A percentile compares a stretch with the other conserved stretches of the same genome.
phyloP scores from a whole-genome alignment of 2,113 vertebrate genomes.

The Tringa solitaria region DNA sequence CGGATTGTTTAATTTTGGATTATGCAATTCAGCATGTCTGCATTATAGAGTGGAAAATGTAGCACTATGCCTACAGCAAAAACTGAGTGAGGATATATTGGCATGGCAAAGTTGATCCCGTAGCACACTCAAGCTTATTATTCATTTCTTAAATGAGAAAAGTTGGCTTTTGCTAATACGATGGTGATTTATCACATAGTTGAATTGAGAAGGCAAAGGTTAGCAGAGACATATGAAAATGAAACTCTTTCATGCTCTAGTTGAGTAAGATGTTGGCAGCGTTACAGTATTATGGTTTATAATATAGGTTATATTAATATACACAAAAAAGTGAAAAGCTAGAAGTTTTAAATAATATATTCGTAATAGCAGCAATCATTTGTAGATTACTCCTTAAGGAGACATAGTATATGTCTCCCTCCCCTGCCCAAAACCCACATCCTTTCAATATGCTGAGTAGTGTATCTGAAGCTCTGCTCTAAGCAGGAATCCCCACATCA shows the following conservation, averaged over 20 bases:
- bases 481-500: neutral
- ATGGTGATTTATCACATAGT: neutral
- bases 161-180: neutral
- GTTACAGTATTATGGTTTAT: neutral
- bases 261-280: neutral
- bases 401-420: neutral
- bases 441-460: neutral
- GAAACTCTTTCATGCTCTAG: neutral
- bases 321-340: neutral
- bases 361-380: neutral
- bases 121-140: neutral
- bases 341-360: neutral
- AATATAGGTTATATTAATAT: neutral
- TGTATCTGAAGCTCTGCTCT: neutral
- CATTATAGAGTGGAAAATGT: constrained; percentile 1
- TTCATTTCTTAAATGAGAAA: constrained; percentile 25
- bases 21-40: constrained; percentile 14
- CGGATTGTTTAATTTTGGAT: constrained; percentile 28
- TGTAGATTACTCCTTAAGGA: neutral
- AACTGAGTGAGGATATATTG: neutral
- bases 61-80: neutral
- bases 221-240: neutral
- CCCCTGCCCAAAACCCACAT: neutral
- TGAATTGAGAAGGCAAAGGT: neutral
- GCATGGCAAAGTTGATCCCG: neutral